Evolutionary conservation across 2,113 vertebrate species (phyloP).

Genomic region (Salminus brasiliensis): DNA sequence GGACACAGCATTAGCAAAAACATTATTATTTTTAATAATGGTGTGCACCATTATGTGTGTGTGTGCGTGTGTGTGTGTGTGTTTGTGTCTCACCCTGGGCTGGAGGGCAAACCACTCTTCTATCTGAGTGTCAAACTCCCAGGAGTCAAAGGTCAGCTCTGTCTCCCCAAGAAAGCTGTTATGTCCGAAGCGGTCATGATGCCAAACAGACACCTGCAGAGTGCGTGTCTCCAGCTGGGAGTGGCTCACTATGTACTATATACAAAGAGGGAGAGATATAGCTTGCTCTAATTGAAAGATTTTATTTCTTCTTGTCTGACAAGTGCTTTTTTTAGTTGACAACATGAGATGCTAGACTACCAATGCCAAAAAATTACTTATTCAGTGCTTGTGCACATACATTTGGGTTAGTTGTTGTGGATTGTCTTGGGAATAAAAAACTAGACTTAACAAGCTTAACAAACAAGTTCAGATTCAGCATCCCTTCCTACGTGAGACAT

Average conservation of each 20-base stretch:
- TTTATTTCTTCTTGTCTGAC: too few species aligned
- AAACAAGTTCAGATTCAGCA: too few species aligned
- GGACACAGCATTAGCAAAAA: conserved; percentile 3
- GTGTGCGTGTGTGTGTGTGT: background rate
- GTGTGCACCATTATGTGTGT: background rate
- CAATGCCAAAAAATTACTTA: too few species aligned
- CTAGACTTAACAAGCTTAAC: too few species aligned
- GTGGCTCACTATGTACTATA: conserved; percentile 94
- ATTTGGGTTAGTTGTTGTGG: too few species aligned
- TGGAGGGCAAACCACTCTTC: conserved; percentile 92
- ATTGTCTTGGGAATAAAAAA: too few species aligned
- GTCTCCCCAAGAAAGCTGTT: conserved; percentile 97
- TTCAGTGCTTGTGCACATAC: too few species aligned
- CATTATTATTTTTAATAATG: background rate
- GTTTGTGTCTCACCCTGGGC: conserved; percentile 81
- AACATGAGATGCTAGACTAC: too few species aligned
- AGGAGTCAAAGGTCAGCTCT: conserved; percentile 92
- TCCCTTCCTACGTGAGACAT: too few species aligned
- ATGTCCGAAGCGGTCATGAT: conserved; percentile 92
- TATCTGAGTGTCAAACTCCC: conserved; percentile 89
- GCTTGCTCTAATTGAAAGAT: too few species aligned
- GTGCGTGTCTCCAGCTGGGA: conserved; percentile 94
- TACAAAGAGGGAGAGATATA: conserved; percentile 47
- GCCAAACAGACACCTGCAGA: conserved; percentile 94
- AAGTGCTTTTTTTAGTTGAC: too few species aligned